Conservation (phyloP, 1,140 invertebrate genomes). For the Acyrthosiphon pisum region DNA sequence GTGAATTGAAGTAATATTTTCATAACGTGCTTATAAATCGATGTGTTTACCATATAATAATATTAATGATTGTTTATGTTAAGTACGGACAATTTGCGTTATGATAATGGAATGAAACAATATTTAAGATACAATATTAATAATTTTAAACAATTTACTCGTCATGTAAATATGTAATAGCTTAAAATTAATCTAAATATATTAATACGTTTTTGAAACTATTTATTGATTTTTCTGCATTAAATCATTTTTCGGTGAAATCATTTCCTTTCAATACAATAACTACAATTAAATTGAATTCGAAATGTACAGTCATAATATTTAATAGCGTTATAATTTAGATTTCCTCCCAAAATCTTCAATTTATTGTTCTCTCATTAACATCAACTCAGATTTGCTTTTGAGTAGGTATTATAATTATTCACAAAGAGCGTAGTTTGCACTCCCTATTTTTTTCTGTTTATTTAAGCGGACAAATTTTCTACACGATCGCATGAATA, state of each 20-base stretch:
- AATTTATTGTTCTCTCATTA: slow-evolving; percentile 18
- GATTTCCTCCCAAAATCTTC: neutral
- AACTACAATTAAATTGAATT: neutral
- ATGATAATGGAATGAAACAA: neutral
- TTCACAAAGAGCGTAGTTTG: neutral
- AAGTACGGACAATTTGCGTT: neutral
- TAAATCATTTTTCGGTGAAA: neutral
- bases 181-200: neutral
- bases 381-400: neutral
- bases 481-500: neutral
- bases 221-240: neutral
- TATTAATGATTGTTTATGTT: neutral
- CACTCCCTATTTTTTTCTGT: neutral
- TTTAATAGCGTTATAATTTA: neutral
- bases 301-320: no score
- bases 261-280: neutral
- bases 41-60: neutral
- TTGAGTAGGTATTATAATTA: neutral
- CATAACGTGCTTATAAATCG: neutral
- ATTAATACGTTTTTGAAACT: neutral
- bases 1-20: neutral
- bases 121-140: neutral
- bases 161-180: neutral
- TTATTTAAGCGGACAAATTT: neutral
- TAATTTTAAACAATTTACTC: neutral